Conservation (phyloP, 1,140 invertebrate species). For the Thaumetopoea pityocampa region DNA sequence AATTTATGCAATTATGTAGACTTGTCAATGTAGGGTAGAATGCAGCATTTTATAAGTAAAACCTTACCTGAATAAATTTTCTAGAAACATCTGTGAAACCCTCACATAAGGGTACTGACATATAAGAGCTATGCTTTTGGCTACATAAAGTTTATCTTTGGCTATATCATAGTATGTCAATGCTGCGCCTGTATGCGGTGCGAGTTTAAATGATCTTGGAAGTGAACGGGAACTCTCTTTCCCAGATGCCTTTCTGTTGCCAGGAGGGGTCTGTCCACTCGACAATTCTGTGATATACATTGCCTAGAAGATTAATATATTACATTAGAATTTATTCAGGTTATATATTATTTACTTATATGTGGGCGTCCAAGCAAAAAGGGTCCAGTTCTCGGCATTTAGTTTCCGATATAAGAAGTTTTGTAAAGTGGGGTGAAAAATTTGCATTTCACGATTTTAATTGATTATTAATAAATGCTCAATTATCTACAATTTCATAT, state of each 20-base stretch:
- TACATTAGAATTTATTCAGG: constrained; percentile 6
- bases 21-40: too few species aligned
- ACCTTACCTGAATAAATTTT: constrained; percentile 89
- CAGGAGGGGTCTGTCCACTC: constrained; percentile 83
- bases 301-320: constrained; percentile 75
- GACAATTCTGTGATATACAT: constrained; percentile 95
- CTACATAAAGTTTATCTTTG: constrained; percentile 95
- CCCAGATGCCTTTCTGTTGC: constrained; percentile 74
- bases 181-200: constrained; percentile 84
- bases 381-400: too few species aligned
- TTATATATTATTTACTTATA: constrained; percentile 4
- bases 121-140: constrained; percentile 95
- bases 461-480: too few species aligned
- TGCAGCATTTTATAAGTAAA: constrained; percentile 6
- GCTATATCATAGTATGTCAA: constrained; percentile 93
- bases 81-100: constrained; percentile 89
- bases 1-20: too few species aligned
- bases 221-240: constrained; percentile 85
- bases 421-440: too few species aligned
- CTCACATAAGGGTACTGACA: constrained; percentile 93
- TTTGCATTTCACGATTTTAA: too few species aligned
- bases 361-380: too few species aligned
- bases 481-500: too few species aligned
- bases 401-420: too few species aligned
- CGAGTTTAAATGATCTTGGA: constrained; percentile 91